Evolutionary conservation across 1,140 invertebrate genomes (phyloP).

Genomic region (Orchesella cincta): DNA sequence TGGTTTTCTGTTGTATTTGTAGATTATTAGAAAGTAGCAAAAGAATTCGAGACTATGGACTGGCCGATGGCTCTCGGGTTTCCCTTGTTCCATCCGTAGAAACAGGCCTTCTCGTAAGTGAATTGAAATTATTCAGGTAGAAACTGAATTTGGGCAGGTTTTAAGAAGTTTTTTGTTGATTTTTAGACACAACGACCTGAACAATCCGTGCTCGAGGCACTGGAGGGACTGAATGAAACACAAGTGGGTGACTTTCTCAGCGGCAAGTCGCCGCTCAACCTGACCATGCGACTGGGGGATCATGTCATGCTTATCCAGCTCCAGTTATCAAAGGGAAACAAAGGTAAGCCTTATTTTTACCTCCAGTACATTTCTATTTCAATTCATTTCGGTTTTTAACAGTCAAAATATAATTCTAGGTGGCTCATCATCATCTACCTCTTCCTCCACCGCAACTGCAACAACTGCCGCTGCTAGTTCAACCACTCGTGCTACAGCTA

Average conservation of each 20-base stretch:
- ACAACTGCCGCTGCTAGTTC: constrained; percentile 8
- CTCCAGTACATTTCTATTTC: constrained; percentile 49
- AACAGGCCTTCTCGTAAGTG: constrained; percentile 87
- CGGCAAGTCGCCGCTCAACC: constrained; percentile 82
- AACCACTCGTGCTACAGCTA: constrained; percentile 31
- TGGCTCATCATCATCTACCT: constrained; percentile 40
- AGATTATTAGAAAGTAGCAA: constrained; percentile 82
- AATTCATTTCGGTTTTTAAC: constrained; percentile 23
- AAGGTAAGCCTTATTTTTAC: constrained; percentile 25
- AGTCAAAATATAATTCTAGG: no score
- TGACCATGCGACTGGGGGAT: constrained; percentile 90
- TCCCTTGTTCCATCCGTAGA: constrained; percentile 89
- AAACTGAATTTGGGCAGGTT: background rate
- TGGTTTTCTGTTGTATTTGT: constrained; percentile 51
- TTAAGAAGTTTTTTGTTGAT: constrained; percentile 45
- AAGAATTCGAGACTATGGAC: constrained; percentile 78
- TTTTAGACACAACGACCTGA: constrained; percentile 85
- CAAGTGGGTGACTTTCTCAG: constrained; percentile 89
- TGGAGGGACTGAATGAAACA: constrained; percentile 88
- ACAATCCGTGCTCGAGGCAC: constrained; percentile 90
- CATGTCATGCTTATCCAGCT: constrained; percentile 96
- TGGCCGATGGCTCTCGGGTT: constrained; percentile 82
- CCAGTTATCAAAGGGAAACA: constrained; percentile 79
- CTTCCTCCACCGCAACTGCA: constrained; percentile 33
- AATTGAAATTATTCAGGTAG: background rate